Base-by-base conservation (phyloP, 2,888 invertebrate genomes). In the Cataglyphis altisquamis region DNA sequence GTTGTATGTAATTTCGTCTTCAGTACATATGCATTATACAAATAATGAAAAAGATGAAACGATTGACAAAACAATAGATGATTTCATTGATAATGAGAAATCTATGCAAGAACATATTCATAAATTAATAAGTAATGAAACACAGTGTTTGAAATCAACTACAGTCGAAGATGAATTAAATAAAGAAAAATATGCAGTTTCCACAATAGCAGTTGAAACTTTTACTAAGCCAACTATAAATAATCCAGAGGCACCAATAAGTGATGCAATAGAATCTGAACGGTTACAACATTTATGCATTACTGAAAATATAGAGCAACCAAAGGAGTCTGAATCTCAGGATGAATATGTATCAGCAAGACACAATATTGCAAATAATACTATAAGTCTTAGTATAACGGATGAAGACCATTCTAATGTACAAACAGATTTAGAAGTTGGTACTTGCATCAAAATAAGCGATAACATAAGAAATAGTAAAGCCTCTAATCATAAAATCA, bases 381-480 rank as follows among this genome's bases (percentile, higher is more conserved):
- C 32, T 21, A n/a, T 74, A 67, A 83, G 67, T 67, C 67, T 80
- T 63, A 82, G 60, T 36, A n/a, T 81, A 62, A 68, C n/a, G 32
- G 68, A 70, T 45, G 83, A 63, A 32, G 45, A 84, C 66, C 67
- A 87, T 57, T 86, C 82, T 66, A 74, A 72, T 63, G 62, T 72
- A 75, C 84, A 75, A 81, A 62, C 75, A 73, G 86, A 88, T 86
- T 85, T 89, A 82, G 78, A 89, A 62, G 67, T 84, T 83, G 86
- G 64, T 82, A 85, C 87, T 86, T 81, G 77, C 36, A 68, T 75
- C 29, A 78, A 87, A 57, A 32, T 55, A 60, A 82, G 39, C 39
- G 80, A 88, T 21, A 64, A 84, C 74, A 29, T 73, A 84, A 77
- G 55, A 15, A 48, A 72, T 36, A 39, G 45, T 77, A 83, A 82